These are phyloP conservation scores for Progne subis DNA, from an alignment of 2,113 vertebrate genomes.

Conservation along the genomic window DNA sequence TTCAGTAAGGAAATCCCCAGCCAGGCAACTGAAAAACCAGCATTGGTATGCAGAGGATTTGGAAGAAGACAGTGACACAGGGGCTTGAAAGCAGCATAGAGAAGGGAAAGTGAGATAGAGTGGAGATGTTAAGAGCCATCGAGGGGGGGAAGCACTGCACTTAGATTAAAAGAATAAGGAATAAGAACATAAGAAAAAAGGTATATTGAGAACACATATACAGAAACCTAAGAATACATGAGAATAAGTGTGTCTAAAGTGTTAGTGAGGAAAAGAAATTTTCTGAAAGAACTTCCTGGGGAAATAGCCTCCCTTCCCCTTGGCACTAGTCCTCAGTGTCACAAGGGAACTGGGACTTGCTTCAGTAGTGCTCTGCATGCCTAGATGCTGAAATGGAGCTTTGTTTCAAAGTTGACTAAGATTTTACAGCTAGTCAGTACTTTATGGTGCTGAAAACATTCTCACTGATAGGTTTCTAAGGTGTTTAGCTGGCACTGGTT, in stretches of 20 bases:
- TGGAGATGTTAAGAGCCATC: background rate
- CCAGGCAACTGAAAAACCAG: background rate
- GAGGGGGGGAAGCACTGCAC: background rate
- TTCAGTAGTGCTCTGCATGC: background rate
- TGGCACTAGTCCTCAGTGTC: background rate
- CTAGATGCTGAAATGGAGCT: background rate
- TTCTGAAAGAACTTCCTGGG: constrained; percentile 35
- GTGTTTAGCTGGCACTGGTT: background rate
- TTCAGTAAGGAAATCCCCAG: background rate
- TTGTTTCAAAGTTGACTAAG: background rate
- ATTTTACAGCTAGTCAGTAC: background rate
- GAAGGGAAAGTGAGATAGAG: background rate
- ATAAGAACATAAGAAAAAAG: background rate
- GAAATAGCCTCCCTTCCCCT: constrained; percentile 30
- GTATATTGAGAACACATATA: background rate
- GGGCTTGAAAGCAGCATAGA: background rate
- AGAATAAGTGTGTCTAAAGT: constrained; percentile 3
- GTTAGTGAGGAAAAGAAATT: constrained; percentile 22
- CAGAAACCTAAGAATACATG: background rate
- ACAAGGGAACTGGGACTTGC: background rate
- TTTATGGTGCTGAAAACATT: constrained; percentile 13
- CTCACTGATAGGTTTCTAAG: background rate
- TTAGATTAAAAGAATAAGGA: background rate
- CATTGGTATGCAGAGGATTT: background rate
- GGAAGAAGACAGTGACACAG: background rate